These are phyloP conservation scores for Pelodiscus sinensis DNA, from an alignment of 2,113 vertebrate genomes.

Conservation along the genomic window DNA sequence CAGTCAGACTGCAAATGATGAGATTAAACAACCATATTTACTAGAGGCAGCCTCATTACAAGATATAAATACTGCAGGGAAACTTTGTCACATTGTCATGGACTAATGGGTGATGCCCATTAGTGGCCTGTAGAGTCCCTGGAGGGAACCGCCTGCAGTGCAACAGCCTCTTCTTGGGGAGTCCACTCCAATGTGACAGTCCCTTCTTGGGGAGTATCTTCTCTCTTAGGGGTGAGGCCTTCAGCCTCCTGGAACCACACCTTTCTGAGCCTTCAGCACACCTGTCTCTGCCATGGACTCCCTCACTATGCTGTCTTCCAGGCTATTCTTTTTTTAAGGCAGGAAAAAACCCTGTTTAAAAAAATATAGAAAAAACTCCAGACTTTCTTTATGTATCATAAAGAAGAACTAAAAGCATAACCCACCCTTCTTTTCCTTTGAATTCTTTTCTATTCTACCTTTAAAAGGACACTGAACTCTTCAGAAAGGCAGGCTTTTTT, in stretches of 20 bases:
- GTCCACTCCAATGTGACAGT: no score
- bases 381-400: not conserved
- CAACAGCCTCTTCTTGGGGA: no score
- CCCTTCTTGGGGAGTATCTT: no score
- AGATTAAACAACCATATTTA: not conserved
- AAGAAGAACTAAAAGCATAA: constrained; percentile 5
- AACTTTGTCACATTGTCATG: not conserved
- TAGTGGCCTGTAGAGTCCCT: no score
- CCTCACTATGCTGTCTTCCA: not conserved
- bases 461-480: not conserved
- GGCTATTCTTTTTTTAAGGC: not conserved
- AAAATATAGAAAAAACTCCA: not conserved
- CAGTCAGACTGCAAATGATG: not conserved
- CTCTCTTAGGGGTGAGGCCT: no score
- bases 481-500: not conserved
- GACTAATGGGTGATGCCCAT: no score
- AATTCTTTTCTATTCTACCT: constrained; percentile 29
- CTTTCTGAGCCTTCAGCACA: no score
- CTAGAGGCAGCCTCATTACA: not conserved
- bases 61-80: not conserved
- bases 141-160: no score
- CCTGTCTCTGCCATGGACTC: no score
- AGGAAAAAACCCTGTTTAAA: not conserved
- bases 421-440: not conserved
- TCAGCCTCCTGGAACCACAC: no score